Evolutionary conservation across 2,113 vertebrate species (phyloP).

Genomic region (Datnioides undecimradiatus): DNA sequence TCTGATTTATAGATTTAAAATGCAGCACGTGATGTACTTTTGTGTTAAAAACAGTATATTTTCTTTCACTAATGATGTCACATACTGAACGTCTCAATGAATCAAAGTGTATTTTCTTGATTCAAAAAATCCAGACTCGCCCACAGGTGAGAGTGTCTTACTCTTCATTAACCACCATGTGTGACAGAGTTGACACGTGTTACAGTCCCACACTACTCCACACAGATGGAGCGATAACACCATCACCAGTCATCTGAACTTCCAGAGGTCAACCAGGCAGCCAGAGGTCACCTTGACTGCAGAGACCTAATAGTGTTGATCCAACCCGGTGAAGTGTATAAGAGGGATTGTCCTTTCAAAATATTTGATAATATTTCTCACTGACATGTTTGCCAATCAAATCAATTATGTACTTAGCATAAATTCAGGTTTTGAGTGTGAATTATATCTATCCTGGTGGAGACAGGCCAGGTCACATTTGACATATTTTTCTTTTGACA

Average conservation of each 20-base stretch:
- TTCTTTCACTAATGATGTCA: neutral
- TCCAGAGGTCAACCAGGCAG: slow-evolving; percentile 36
- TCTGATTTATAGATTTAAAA: slow-evolving; percentile 1
- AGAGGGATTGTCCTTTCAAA: neutral
- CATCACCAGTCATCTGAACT: slow-evolving; percentile 23
- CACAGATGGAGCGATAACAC: slow-evolving; percentile 11
- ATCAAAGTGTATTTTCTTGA: neutral
- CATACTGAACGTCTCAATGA: neutral
- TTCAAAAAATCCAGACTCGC: neutral
- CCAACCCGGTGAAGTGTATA: neutral
- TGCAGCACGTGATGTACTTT: neutral
- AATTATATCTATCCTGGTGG: too few relatives aligned
- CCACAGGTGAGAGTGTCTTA: neutral
- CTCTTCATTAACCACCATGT: neutral
- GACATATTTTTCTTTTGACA: too few relatives aligned
- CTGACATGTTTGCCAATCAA: too few relatives aligned
- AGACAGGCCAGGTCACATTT: too few relatives aligned
- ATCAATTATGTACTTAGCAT: too few relatives aligned
- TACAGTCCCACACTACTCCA: slow-evolving; percentile 10
- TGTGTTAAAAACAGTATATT: slow-evolving; percentile 8
- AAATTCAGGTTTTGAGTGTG: too few relatives aligned
- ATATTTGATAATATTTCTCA: too few relatives aligned
- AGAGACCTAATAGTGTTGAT: neutral
- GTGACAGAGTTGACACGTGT: slow-evolving; percentile 34
- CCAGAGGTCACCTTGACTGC: slow-evolving; percentile 44